Evolutionary conservation across 2,113 vertebrate genomes (phyloP), one percentile per base, ranked within the genome.

Genomic region (Oncorhynchus nerka): DNA sequence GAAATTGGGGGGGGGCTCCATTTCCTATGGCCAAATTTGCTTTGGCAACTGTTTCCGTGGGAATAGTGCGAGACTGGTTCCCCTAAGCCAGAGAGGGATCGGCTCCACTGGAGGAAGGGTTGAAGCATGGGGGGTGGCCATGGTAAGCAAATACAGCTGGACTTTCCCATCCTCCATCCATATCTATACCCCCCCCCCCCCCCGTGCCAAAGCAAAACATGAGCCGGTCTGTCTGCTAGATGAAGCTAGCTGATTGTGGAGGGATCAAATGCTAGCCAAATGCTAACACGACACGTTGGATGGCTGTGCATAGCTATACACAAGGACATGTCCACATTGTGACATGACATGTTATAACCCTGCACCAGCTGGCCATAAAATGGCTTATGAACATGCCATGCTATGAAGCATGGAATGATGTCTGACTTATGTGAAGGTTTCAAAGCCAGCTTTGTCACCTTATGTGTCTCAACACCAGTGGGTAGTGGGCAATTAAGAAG

Each of bases 31-130:
- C 77, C 79, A 85, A 78, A 84, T 88, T 94, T 94, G 85, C 84
- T 78, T 85, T 94, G 95, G 95, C 94, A 94, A 88, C 57, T 68
- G 73, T 83, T 79, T 89, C 86, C 88, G 91, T 94, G 94, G 94
- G 94, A 95, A 91, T 88, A 74, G 87, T 87, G 76, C 72, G 55
- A 84, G 75, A 82, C 65, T 77, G 32, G 84, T 49, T 86, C 71
- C 87, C 82, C 68, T 82, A 73, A 0, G 79, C 39, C 84, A 71
- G 69, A 73, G n/a, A 70, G 73, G 82, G 75, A 48, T 78, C 62
- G 79, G 80, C 78, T 79, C 80, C 61, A 22, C 51, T 77, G 74
- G 73, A 79, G 73, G 79, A 20, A 64, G 70, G 12, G 68, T 69
- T 39, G 62, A 87, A 68, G 75, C 64, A 30, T n/a, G 74, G 69